A percentile compares a stretch with the other conserved stretches of the same genome.
phyloP scores from a whole-genome alignment of 1,140 invertebrate genomes.

The Cydia amplana region DNA sequence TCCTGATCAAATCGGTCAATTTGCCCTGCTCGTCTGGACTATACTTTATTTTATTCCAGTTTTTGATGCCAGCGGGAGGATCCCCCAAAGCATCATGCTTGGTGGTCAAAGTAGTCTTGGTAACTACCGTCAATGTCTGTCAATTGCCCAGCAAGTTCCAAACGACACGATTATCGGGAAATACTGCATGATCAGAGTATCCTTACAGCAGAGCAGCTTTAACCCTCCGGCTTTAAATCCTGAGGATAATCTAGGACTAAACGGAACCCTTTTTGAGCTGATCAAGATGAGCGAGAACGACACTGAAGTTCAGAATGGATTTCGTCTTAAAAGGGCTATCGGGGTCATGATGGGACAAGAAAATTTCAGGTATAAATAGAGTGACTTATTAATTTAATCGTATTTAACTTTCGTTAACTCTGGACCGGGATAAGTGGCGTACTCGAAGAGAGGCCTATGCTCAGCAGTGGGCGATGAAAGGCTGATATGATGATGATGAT shows the following conservation, averaged over 20 bases:
- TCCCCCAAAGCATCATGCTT: conserved; percentile 21
- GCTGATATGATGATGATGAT: no score
- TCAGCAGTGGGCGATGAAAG: no score
- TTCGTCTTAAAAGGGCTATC: background rate
- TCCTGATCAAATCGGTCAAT: no score
- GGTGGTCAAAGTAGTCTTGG: conserved; percentile 8
- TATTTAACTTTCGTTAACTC: no score
- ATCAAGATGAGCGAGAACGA: background rate
- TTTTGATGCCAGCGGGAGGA: conserved; percentile 10
- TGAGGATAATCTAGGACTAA: background rate
- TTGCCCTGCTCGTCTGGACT: no score
- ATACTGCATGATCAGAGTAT: conserved; percentile 8
- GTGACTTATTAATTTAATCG: background rate
- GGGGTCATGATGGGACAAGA: background rate
- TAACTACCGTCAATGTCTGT: conserved; percentile 12
- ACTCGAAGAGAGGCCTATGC: no score
- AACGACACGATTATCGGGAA: background rate
- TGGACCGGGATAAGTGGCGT: no score
- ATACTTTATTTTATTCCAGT: background rate
- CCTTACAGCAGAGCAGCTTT: background rate
- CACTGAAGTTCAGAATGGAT: background rate
- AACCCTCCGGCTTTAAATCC: background rate
- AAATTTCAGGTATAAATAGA: conserved; percentile 8
- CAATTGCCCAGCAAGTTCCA: background rate
- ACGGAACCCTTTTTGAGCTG: background rate